Conservation (phyloP, 1,140 invertebrate species). For the Melitaea cinxia region DNA sequence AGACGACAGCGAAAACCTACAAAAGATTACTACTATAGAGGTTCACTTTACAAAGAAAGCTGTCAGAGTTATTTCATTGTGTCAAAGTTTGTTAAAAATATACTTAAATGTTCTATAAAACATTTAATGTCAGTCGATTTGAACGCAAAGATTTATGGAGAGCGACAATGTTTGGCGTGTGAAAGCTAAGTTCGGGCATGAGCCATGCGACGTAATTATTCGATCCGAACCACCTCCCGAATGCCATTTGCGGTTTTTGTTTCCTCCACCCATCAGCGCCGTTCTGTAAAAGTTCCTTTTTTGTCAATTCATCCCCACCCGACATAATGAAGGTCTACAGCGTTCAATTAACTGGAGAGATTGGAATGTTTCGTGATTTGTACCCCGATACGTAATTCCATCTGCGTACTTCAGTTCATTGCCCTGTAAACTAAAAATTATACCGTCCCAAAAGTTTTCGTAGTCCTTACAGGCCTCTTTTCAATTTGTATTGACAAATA, state of each 20-base stretch:
- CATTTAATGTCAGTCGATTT: slow-evolving; percentile 50
- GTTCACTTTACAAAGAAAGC: slow-evolving; percentile 11
- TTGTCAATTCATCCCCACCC: slow-evolving; percentile 56
- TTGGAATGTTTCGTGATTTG: slow-evolving; percentile 75
- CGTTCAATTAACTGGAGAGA: slow-evolving; percentile 73
- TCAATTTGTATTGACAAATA: slow-evolving; percentile 7
- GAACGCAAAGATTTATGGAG: slow-evolving; percentile 55
- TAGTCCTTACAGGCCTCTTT: background rate
- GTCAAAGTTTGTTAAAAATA: slow-evolving; percentile 56
- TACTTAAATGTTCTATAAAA: slow-evolving; percentile 61
- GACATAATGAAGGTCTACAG: slow-evolving; percentile 70
- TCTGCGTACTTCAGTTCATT: slow-evolving; percentile 55
- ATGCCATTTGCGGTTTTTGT: slow-evolving; percentile 73
- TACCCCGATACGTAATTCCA: slow-evolving; percentile 62
- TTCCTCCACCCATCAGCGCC: slow-evolving; percentile 46
- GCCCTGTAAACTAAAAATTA: background rate
- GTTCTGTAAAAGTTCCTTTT: slow-evolving; percentile 66
- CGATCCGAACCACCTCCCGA: slow-evolving; percentile 57
- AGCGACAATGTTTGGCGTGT: slow-evolving; percentile 51
- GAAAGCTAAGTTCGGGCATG: slow-evolving; percentile 57
- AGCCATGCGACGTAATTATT: slow-evolving; percentile 59
- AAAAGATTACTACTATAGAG: background rate
- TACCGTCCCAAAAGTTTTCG: slow-evolving; percentile 2
- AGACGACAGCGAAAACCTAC: too few relatives aligned
- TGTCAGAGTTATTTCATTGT: slow-evolving; percentile 43